A percentile compares a stretch with the other conserved stretches of the same genome.
These are phyloP conservation scores for Chymomyza costata DNA, from an alignment of 1,140 invertebrate species.

Conservation along the genomic window DNA sequence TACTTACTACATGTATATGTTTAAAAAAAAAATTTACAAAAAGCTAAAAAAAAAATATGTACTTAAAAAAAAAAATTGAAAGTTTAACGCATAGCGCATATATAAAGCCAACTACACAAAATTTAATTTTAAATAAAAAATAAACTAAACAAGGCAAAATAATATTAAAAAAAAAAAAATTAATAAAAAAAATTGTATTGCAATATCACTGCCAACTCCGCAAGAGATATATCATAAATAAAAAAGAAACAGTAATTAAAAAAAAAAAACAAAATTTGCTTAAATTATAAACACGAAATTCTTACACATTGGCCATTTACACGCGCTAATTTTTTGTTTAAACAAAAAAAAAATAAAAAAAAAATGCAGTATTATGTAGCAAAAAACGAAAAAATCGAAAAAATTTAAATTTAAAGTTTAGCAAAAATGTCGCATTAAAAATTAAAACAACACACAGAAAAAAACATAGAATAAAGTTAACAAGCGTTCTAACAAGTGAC, in stretches of 20 bases:
- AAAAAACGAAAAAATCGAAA: slow-evolving; percentile 30
- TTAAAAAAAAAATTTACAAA: slow-evolving; percentile 25
- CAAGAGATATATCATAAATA: slow-evolving; percentile 52
- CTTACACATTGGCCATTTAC: too few relatives aligned
- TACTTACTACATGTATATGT: slow-evolving; percentile 30
- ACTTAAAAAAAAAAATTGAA: slow-evolving; percentile 5
- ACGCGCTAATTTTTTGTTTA: slow-evolving; percentile 27
- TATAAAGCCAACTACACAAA: too few relatives aligned
- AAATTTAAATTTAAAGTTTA: slow-evolving; percentile 49
- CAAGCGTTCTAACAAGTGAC: slow-evolving; percentile 33
- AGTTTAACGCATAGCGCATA: slow-evolving; percentile 18
- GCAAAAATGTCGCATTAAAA: slow-evolving; percentile 50
- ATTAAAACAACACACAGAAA: slow-evolving; percentile 14
- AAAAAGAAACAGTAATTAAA: slow-evolving; percentile 21
- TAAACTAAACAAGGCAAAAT: slow-evolving; percentile 14
- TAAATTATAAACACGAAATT: slow-evolving; percentile 9
- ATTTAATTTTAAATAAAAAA: slow-evolving; percentile 31
- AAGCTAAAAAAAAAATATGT: too few relatives aligned
- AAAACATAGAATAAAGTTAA: slow-evolving; percentile 41
- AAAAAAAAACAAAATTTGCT: not conserved
- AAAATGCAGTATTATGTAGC: slow-evolving; percentile 12
- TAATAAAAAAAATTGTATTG: slow-evolving; percentile 48
- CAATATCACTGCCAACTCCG: slow-evolving; percentile 66
- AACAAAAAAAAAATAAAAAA: slow-evolving; percentile 10
- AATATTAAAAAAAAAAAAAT: slow-evolving; percentile 5